Percentiles rank a stretch among this genome's conserved stretches.
Conservation (phyloP, 2,113 vertebrate species). For the Mobula birostris region DNA sequence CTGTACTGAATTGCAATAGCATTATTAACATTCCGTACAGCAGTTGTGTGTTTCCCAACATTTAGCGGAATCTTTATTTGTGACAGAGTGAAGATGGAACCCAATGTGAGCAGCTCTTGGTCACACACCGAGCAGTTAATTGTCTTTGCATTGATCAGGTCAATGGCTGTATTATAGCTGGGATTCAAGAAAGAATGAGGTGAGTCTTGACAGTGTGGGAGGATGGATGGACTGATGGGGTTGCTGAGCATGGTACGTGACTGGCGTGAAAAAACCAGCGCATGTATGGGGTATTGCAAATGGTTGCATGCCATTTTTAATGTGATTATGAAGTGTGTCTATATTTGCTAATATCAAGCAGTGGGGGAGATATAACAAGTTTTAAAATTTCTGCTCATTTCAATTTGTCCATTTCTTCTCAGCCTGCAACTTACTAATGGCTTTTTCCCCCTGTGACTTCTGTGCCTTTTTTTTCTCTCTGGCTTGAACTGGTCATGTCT, state of each 20-base stretch:
- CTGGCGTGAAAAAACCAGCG: background rate
- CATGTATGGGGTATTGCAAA: background rate
- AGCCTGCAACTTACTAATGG: background rate
- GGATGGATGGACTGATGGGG: no score
- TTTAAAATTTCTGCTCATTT: background rate
- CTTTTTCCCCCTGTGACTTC: background rate
- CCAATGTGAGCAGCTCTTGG: slow-evolving; percentile 42
- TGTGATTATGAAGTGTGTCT: background rate
- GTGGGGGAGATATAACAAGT: no score
- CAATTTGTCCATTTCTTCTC: background rate
- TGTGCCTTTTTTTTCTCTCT: background rate
- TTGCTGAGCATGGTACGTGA: no score
- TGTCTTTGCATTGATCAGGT: slow-evolving; percentile 45
- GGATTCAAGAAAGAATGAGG: slow-evolving; percentile 46
- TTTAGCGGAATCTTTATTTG: background rate
- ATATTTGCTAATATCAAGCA: background rate
- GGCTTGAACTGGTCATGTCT: background rate
- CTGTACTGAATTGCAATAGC: background rate
- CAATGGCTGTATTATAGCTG: slow-evolving; percentile 46
- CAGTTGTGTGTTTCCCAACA: background rate
- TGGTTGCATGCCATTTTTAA: background rate
- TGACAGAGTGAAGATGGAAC: slow-evolving; percentile 44
- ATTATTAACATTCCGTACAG: background rate
- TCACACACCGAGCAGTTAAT: slow-evolving; percentile 41
- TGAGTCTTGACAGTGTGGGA: slow-evolving; percentile 4